A percentile compares a stretch with the other conserved stretches of the same genome.
phyloP scores from a whole-genome alignment of 2,113 vertebrate species.

The Peromyscus leucopus region DNA sequence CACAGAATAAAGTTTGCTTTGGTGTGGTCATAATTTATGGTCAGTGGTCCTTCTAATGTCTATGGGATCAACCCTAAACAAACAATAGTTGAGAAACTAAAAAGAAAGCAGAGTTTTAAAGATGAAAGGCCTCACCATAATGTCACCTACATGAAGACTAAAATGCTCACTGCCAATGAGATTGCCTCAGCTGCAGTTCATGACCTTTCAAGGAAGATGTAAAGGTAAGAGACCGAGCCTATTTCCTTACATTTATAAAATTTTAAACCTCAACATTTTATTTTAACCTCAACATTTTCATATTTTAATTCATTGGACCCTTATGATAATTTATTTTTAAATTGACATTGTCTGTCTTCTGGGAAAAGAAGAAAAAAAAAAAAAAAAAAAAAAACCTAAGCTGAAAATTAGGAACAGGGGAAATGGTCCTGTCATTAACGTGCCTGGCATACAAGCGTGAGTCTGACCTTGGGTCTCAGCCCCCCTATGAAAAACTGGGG shows the following conservation, averaged over 20 bases:
- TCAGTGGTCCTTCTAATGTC: not conserved
- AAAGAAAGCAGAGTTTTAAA: not conserved
- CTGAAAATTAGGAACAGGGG: not conserved
- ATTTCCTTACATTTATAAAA: conserved; percentile 2
- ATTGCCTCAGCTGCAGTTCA: not conserved
- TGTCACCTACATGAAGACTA: not conserved
- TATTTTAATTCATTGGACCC: not conserved
- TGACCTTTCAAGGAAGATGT: not conserved
- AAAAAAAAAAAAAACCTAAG: conserved; percentile 16
- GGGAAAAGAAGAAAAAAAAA: conserved; percentile 44
- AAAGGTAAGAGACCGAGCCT: not conserved
- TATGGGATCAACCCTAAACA: not conserved
- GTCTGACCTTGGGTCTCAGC: not conserved
- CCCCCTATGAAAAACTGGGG: not conserved
- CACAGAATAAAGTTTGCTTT: not conserved
- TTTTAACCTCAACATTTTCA: not conserved
- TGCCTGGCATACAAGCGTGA: not conserved
- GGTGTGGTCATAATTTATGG: not conserved
- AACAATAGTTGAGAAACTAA: not conserved
- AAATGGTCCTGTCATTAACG: not conserved
- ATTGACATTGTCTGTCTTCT: not conserved
- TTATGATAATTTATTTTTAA: conserved; percentile 35
- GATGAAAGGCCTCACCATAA: not conserved
- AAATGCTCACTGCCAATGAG: not conserved
- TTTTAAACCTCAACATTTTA: not conserved